Conservation (phyloP, 2,888 invertebrate genomes). For the Gerris lacustris region DNA sequence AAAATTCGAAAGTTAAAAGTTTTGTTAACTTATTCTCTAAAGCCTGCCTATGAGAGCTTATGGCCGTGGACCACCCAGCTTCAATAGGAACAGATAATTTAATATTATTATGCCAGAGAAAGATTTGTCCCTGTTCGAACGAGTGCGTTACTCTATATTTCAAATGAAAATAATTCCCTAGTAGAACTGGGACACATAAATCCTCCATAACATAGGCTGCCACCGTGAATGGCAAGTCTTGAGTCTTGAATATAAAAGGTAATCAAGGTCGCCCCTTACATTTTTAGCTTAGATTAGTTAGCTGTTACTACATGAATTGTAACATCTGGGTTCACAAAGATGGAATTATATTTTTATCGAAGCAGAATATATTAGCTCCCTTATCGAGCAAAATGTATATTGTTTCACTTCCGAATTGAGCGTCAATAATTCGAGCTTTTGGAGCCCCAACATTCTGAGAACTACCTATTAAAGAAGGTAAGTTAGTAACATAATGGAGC, state of each 20-base stretch:
- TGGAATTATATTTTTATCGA: background rate
- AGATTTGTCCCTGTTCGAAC: background rate
- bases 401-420: background rate
- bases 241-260: background rate
- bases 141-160: background rate
- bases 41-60: background rate
- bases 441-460: background rate
- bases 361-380: background rate
- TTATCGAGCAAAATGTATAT: background rate
- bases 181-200: background rate
- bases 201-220: background rate
- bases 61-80: background rate
- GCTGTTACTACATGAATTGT: background rate
- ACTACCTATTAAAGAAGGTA: background rate
- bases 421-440: background rate
- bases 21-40: too few species aligned
- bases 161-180: background rate
- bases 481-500: background rate
- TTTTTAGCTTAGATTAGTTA: background rate
- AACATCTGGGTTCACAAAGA: background rate
- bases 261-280: background rate
- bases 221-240: background rate
- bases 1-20: too few species aligned
- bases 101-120: background rate
- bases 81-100: background rate